Evolutionary conservation across 1,140 invertebrate genomes (phyloP), one percentile per base, ranked within the genome.

Genomic region (Drosophila nigromelanica): DNA sequence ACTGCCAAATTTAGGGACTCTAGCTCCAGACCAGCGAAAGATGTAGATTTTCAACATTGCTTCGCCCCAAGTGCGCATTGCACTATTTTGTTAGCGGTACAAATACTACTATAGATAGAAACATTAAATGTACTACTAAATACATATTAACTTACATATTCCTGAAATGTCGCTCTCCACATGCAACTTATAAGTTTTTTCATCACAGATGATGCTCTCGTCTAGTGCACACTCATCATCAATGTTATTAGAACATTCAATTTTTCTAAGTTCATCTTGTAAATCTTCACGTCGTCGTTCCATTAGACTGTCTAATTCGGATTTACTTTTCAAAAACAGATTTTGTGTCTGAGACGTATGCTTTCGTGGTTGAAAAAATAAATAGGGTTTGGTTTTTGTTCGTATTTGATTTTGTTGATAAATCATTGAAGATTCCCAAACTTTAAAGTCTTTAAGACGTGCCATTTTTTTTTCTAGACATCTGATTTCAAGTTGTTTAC

Each of bases 401-500:
- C 95, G 94, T 77, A 99, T 98, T 85, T 97, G 98, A 90, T 96
- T 95, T 18, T 94, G 93, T 21, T 98, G 93, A 35, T 95, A 94
- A 74, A 94, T 94, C 62, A 97, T 96, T 45, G 96, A 95, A 10
- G 93, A 93, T 90, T 98, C 97, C 96, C 98, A 99, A 60, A 95
- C 94, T 77, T 98, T 95, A 92, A 97, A 97, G 92, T 98, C 96
- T 80, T 96, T 95, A 66, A 98, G 95, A 27, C 97, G 93, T 11
- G 95, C 95, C 94, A 99, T 96, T 93, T 99, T 99, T 47, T 95
- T 94, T 92, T 99, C 98, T n/a, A 99, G 93, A 45, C 95, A 95
- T 82, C 95, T 95, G 47, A 99, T 97, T 92, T 98, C 96, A 1
- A 95, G 94, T 90, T 98, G 96, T 90, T 98, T 97, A 64, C 95